Evolutionary conservation across 2,797 vertebrate genomes (phyloP), one percentile per base, ranked within the genome.

Genomic region (Bufotes viridis): DNA sequence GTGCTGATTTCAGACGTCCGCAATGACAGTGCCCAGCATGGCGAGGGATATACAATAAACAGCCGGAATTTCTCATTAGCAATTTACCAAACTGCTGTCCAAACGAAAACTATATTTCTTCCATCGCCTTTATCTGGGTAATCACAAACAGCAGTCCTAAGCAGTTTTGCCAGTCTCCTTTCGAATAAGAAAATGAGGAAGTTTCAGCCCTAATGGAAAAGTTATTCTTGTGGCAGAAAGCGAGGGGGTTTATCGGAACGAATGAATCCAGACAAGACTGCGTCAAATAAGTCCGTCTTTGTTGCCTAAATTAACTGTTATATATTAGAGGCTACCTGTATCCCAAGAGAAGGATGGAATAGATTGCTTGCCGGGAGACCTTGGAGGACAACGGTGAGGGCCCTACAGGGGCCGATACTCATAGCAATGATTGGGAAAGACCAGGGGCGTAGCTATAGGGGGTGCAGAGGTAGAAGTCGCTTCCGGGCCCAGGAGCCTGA

Each of bases 51-150:
- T 24, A 86, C 83, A 89, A 89, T 86, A 89, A 81, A 81, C 70
- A 67, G 84, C 72, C 49, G 29, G 60, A 55, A 67, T 86, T 89
- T 89, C 63, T 89, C 88, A 86, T 89, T 89, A 89, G 78, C 88
- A 85, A 85, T 82, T 89, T 89, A 86, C 78, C 78, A 89, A 86
- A 85, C 78, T 79, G 79, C 78, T 78, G 88, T 81, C 87, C 24
- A 55, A 82, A 29, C 74, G 42, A 82, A 82, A 69, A 86, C 70
- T 51, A 86, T 89, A 89, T 89, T 57, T 89, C 67, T 82, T 82
- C 70, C 72, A 74, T 78, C 60, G 51, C 29, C 78, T 89, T 89
- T 89, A 89, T 89, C 88, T 86, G 67, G 57, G 60, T 53, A 74
- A 88, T 81, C 88, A 34, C 83, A 86, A 58, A 81, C 84, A 65